Evolutionary conservation across 2,113 vertebrate genomes (phyloP).

Genomic region (Paratilapia polleni): DNA sequence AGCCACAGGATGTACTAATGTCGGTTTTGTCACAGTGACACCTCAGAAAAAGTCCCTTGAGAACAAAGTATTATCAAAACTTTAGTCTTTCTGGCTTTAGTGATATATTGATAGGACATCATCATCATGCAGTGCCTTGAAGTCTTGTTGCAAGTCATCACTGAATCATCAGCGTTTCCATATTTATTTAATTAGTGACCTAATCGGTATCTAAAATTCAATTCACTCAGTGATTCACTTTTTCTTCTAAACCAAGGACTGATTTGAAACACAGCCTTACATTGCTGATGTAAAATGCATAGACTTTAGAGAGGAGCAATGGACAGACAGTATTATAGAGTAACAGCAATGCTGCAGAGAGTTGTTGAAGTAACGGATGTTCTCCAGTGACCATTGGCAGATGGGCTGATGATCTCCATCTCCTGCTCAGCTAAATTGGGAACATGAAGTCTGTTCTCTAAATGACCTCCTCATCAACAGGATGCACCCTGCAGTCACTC

Average conservation of each 20-base stretch:
- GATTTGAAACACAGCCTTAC: not conserved
- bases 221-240: slow-evolving; percentile 20
- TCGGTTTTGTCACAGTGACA: not conserved
- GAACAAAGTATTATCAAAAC: not conserved
- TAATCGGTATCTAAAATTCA: slow-evolving; percentile 20
- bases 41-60: not conserved
- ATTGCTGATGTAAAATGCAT: not conserved
- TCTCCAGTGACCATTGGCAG: slow-evolving; percentile 60
- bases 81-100: not conserved
- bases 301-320: not conserved
- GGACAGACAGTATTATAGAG: slow-evolving; percentile 1
- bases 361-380: slow-evolving; percentile 45
- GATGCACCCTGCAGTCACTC: slow-evolving; percentile 72
- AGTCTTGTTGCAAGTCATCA: slow-evolving; percentile 12
- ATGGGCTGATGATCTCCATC: slow-evolving; percentile 61
- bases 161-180: not conserved
- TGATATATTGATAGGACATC: not conserved
- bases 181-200: slow-evolving; percentile 18
- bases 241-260: not conserved
- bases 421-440: slow-evolving; percentile 64
- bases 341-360: slow-evolving; percentile 5
- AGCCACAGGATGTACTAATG: not conserved
- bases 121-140: not conserved
- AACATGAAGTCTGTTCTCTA: slow-evolving; percentile 62
- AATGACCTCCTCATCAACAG: slow-evolving; percentile 71